Percentiles rank a stretch among this genome's conserved stretches.
These are phyloP conservation scores for Liasis olivaceus DNA, from an alignment of 2,797 vertebrate species.

Conservation along the genomic window DNA sequence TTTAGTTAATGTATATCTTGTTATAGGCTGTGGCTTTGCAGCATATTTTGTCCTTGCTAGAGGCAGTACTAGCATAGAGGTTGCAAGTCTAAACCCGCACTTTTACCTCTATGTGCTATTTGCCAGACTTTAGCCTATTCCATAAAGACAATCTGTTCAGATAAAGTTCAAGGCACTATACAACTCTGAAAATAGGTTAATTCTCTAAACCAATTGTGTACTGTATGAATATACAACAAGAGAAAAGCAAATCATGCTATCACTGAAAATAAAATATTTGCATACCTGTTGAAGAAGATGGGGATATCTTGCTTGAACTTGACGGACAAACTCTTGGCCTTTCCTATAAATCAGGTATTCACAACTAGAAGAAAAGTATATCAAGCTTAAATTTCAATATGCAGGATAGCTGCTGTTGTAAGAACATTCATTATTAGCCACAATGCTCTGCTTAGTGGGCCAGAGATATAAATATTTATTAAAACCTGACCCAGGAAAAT, in stretches of 20 bases:
- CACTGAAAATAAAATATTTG: neutral
- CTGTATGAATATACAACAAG: neutral
- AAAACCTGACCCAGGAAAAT: neutral
- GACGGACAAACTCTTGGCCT: slow-evolving; percentile 91
- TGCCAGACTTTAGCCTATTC: neutral
- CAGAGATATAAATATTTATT: neutral
- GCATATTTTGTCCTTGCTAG: neutral
- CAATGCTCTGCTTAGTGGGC: neutral
- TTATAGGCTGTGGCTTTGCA: neutral
- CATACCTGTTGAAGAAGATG: slow-evolving; percentile 95
- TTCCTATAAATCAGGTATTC: slow-evolving; percentile 93
- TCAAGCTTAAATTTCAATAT: slow-evolving; percentile 1
- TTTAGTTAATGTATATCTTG: neutral
- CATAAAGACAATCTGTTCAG: neutral
- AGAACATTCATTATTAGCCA: neutral
- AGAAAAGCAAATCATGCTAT: neutral
- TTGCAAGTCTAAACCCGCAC: neutral
- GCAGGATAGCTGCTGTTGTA: neutral
- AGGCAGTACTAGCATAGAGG: neutral
- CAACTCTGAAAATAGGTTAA: neutral
- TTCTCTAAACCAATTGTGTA: neutral
- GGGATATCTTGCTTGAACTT: slow-evolving; percentile 94
- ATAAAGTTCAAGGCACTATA: neutral
- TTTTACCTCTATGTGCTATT: no score
- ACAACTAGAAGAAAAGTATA: slow-evolving; percentile 77